Evolutionary conservation across 2,888 invertebrate species (phyloP).

Genomic region (Pecten maximus): DNA sequence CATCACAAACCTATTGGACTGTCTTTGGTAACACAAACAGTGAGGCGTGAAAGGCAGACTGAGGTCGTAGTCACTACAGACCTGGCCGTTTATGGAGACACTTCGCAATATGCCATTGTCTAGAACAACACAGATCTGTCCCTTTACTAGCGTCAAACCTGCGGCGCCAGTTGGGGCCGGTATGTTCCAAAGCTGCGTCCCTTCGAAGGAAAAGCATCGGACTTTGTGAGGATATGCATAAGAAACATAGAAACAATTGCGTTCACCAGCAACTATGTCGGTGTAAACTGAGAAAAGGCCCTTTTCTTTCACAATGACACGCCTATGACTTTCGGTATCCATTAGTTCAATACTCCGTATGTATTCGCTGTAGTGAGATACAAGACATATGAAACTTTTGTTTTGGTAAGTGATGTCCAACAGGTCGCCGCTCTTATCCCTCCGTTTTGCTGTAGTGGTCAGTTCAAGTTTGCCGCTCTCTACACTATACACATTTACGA

Average conservation of each 20-base stretch:
- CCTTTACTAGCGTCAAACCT: not conserved
- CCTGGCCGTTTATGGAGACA: not conserved
- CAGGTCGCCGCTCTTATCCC: not conserved
- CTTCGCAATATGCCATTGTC: not conserved
- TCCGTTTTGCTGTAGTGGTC: not conserved
- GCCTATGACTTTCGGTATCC: not conserved
- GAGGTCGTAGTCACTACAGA: not conserved
- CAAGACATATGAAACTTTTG: not conserved
- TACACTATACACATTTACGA: not conserved
- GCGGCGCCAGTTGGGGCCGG: not conserved
- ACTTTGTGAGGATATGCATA: not conserved
- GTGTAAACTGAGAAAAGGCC: not conserved
- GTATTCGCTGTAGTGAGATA: not conserved
- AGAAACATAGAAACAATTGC: not conserved
- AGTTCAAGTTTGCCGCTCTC: not conserved
- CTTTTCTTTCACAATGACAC: not conserved
- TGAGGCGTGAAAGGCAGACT: not conserved
- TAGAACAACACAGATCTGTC: not conserved
- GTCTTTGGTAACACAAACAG: not conserved
- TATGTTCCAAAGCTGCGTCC: not conserved
- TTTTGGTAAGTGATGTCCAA: not conserved
- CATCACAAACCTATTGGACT: not conserved
- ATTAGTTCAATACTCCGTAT: not conserved
- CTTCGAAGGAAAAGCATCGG: not conserved
- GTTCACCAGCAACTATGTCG: not conserved